phyloP scores from a whole-genome alignment of 37 sponge, comb jelly and placozoan species.

The Agelas oroides region DNA sequence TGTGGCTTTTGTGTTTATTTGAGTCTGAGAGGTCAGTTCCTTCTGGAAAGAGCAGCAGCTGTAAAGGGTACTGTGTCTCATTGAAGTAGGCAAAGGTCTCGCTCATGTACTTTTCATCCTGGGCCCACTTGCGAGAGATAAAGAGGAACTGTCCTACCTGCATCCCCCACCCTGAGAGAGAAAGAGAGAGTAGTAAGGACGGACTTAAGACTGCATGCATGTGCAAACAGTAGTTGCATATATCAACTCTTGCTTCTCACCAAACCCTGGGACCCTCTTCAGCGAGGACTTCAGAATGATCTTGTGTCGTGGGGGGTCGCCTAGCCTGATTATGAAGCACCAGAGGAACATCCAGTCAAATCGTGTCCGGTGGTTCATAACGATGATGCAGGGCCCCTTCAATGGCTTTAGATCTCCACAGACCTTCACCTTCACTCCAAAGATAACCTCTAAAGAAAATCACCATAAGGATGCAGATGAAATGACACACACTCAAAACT shows the following conservation, averaged over 20 bases:
- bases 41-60: conserved; percentile 93
- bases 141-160: conserved; percentile 79
- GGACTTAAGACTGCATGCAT: not conserved
- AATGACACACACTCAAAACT: not conserved
- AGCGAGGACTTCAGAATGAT: conserved; percentile 81
- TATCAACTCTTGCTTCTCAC: conserved; percentile 42
- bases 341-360: conserved; percentile 95
- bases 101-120: conserved; percentile 66
- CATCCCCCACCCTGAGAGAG: conserved; percentile 85
- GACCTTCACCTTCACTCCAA: conserved; percentile 70
- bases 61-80: conserved; percentile 62
- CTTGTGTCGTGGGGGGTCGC: conserved; percentile 50
- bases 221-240: too few relatives aligned
- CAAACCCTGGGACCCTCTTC: conserved; percentile 78
- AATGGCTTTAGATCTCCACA: conserved; percentile 71
- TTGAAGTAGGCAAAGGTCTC: conserved; percentile 57
- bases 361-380: conserved; percentile 92
- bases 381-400: conserved; percentile 78
- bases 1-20: conserved; percentile 65
- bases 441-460: conserved; percentile 68
- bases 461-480: not conserved
- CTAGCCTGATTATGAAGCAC: conserved; percentile 70
- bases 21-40: conserved; percentile 85
- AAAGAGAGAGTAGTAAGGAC: not conserved
- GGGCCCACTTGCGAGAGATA: conserved; percentile 83